These are phyloP conservation scores for Gobius niger DNA, from an alignment of 2,113 vertebrate species.

Conservation along the genomic window DNA sequence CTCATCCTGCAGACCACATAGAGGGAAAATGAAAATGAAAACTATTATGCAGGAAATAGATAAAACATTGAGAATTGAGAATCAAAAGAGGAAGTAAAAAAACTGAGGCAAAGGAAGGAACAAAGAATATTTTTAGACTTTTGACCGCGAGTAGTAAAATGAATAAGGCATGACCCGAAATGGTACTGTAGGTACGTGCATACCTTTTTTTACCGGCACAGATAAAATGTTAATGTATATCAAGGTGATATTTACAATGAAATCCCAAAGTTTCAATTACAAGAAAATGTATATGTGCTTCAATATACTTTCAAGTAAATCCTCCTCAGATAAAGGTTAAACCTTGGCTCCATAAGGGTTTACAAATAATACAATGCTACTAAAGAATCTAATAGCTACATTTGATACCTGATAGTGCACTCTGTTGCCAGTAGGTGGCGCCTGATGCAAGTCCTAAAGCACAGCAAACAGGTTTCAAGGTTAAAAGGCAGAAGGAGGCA, in stretches of 20 bases:
- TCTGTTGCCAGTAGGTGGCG: conserved; percentile 82
- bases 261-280: no score
- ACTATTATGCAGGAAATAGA: neutral
- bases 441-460: conserved; percentile 78
- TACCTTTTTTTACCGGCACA: neutral
- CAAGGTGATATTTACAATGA: no score
- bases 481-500: conserved; percentile 44
- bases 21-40: neutral
- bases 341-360: no score
- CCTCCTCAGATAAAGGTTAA: no score
- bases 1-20: conserved; percentile 76
- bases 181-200: neutral
- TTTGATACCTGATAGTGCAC: conserved; percentile 92
- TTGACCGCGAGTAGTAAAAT: conserved; percentile 6
- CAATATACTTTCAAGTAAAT: no score
- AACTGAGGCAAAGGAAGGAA: neutral
- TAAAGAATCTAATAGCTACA: neutral
- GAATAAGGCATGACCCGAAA: conserved; percentile 13
- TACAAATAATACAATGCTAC: no score
- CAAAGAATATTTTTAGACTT: neutral
- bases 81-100: conserved; percentile 3
- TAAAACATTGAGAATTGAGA: neutral
- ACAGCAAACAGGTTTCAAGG: conserved; percentile 58
- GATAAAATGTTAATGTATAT: neutral
- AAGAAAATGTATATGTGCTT: no score